phyloP scores from a whole-genome alignment of 2,797 vertebrate genomes.

The Gymnodraco acuticeps region DNA sequence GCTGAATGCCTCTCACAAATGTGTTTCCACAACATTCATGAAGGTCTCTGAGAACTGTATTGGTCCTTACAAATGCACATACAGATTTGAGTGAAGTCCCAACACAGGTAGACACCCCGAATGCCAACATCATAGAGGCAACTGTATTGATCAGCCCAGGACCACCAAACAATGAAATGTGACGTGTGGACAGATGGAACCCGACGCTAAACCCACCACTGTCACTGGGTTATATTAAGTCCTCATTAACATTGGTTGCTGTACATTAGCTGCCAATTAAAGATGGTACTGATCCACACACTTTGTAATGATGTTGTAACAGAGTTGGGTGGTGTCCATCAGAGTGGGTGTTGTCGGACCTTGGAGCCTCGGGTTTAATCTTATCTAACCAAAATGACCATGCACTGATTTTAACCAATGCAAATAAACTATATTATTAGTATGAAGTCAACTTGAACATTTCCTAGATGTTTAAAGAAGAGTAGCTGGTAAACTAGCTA shows the following conservation, averaged over 20 bases:
- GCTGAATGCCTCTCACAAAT: not conserved
- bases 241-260: not conserved
- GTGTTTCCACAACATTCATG: not conserved
- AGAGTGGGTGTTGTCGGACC: conserved; percentile 18
- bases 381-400: not conserved
- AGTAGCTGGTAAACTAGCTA: conserved; percentile 15
- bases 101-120: not conserved
- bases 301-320: not conserved
- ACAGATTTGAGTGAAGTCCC: not conserved
- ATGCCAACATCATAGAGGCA: not conserved
- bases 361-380: not conserved
- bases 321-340: not conserved
- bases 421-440: accelerated
- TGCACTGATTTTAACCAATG: not conserved
- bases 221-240: not conserved
- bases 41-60: not conserved
- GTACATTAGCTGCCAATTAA: not conserved
- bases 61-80: not conserved
- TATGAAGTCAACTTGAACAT: not conserved
- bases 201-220: not conserved
- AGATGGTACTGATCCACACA: not conserved
- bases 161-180: not conserved
- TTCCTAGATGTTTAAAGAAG: not conserved
- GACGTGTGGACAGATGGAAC: not conserved
- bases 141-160: not conserved